These are phyloP conservation scores for Callipepla californica DNA, from an alignment of 2,113 vertebrate species.

Conservation along the genomic window DNA sequence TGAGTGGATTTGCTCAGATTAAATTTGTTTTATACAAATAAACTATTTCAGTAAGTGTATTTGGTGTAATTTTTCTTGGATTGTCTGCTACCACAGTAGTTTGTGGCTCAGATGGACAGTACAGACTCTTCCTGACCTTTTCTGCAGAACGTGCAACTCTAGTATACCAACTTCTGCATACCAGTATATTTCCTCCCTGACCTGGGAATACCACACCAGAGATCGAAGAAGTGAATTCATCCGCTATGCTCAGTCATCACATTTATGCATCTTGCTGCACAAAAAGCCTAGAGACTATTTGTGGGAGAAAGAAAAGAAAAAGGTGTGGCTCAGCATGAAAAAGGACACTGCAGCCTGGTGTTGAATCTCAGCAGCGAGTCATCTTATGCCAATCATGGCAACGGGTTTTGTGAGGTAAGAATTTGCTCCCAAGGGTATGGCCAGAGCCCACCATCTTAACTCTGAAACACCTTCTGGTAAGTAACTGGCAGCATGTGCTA, in stretches of 20 bases:
- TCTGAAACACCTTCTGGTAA: constrained; percentile 16
- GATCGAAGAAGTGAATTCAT: background rate
- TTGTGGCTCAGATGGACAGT: background rate
- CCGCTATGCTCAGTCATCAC: background rate
- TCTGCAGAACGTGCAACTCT: background rate
- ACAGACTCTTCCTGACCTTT: background rate
- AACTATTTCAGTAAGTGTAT: background rate
- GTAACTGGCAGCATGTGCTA: background rate
- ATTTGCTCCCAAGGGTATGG: background rate
- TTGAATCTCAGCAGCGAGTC: background rate
- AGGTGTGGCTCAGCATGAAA: background rate
- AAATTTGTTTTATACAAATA: background rate
- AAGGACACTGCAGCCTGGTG: constrained; percentile 13
- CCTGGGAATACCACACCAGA: background rate
- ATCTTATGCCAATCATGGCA: background rate
- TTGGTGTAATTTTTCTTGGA: background rate
- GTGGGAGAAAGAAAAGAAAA: background rate
- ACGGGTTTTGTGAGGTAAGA: background rate
- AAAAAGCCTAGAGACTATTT: background rate
- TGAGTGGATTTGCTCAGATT: background rate
- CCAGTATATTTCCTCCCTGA: background rate
- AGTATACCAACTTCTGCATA: background rate
- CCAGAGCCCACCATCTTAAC: background rate
- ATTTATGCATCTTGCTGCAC: background rate
- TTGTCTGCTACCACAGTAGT: background rate